These are phyloP conservation scores for Trachelus iudaicus DNA, from an alignment of 2,888 invertebrate genomes.

Conservation along the genomic window DNA sequence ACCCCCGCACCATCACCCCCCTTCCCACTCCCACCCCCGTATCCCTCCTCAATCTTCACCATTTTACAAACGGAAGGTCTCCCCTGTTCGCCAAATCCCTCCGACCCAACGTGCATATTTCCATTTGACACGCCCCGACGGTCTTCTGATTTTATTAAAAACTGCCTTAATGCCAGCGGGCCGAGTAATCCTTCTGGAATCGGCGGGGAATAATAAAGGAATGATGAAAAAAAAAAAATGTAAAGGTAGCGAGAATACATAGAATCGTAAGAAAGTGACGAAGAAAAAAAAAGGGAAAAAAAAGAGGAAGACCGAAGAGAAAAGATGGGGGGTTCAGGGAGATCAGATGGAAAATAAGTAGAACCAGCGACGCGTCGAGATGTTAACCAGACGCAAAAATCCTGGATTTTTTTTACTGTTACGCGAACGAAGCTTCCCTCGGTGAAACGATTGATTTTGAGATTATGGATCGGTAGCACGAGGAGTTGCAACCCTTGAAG, in stretches of 20 bases:
- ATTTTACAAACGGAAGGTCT: background rate
- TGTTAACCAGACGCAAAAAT: too few species aligned
- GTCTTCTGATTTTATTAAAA: slow-evolving; percentile 31
- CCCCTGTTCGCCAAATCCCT: slow-evolving; percentile 43
- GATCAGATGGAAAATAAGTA: slow-evolving; percentile 21
- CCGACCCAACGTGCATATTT: slow-evolving; percentile 50
- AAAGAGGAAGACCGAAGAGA: slow-evolving; percentile 9
- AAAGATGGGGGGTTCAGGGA: slow-evolving; percentile 25
- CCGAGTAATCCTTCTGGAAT: too few species aligned
- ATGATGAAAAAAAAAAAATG: background rate
- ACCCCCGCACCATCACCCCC: slow-evolving; percentile 35
- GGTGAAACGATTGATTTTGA: too few species aligned
- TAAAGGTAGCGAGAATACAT: background rate
- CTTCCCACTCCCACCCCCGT: background rate
- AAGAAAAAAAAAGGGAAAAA: slow-evolving; percentile 13
- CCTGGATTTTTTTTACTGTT: too few species aligned
- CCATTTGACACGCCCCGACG: slow-evolving; percentile 38
- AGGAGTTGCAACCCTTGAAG: too few species aligned
- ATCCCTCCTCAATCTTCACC: slow-evolving; percentile 20
- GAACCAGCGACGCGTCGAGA: background rate
- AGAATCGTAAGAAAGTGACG: slow-evolving; percentile 10
- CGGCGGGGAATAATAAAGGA: too few species aligned
- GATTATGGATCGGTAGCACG: too few species aligned
- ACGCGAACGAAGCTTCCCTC: too few species aligned
- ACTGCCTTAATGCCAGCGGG: slow-evolving; percentile 22